phyloP scores from a whole-genome alignment of 2,797 vertebrate species.

The Gouania willdenowi region DNA sequence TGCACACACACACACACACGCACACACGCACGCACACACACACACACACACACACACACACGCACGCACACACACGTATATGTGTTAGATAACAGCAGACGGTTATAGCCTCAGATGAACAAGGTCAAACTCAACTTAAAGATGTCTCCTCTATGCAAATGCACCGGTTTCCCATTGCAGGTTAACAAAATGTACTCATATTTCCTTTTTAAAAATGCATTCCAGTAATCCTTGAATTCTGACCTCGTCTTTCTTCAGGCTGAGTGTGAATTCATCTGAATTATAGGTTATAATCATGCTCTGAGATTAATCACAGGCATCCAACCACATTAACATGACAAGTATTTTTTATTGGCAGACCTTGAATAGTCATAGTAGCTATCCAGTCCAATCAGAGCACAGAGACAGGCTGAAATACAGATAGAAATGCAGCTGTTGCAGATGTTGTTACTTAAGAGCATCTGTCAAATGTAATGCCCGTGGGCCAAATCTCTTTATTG shows the following conservation, averaged over 20 bases:
- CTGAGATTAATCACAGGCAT: constrained; percentile 46
- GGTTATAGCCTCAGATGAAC: constrained; percentile 3
- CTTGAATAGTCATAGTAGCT: constrained; percentile 45
- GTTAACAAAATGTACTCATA: constrained; percentile 21
- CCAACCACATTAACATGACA: constrained; percentile 58
- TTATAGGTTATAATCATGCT: constrained; percentile 43
- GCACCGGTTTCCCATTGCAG: constrained; percentile 39
- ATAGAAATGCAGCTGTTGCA: too few species aligned
- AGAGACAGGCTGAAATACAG: constrained; percentile 15
- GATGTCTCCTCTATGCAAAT: constrained; percentile 14
- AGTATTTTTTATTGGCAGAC: constrained; percentile 27
- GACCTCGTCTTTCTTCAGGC: constrained; percentile 25
- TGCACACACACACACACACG: too few species aligned
- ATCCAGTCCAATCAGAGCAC: too few species aligned
- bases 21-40: too few species aligned
- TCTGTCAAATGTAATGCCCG: too few species aligned
- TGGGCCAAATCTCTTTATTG: too few species aligned
- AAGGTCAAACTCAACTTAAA: constrained; percentile 46
- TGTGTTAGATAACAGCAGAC: constrained; percentile 6
- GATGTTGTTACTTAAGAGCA: too few species aligned
- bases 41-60: too few species aligned
- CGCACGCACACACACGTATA: too few species aligned
- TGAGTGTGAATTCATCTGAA: constrained; percentile 55
- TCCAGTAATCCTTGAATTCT: constrained; percentile 52
- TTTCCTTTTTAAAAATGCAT: constrained; percentile 47